Evolutionary conservation across 2,797 vertebrate species (phyloP).

Genomic region (Liparis tanakae): DNA sequence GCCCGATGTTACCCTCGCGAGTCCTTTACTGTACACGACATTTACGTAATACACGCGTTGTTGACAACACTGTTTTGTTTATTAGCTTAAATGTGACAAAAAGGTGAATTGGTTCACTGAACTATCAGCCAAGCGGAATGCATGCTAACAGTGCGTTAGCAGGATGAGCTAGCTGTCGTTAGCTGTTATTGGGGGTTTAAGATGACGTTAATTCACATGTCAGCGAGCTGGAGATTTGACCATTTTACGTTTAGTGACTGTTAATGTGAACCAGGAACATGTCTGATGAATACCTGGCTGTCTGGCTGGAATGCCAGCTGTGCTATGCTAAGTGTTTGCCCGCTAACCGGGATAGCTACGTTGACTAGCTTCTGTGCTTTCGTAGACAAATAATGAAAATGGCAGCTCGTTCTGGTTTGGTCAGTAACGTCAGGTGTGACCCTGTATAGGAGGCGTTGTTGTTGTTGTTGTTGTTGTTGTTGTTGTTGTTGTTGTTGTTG

Average conservation of each 20-base stretch:
- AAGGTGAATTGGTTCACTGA: not conserved
- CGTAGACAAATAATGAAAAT: slow-evolving; percentile 57
- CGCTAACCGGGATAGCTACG: slow-evolving; percentile 55
- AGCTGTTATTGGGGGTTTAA: slow-evolving; percentile 50
- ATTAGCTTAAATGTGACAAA: not conserved
- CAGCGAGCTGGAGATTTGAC: not conserved
- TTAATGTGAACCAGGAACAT: not conserved
- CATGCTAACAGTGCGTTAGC: slow-evolving; percentile 64
- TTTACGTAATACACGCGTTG: too few species aligned
- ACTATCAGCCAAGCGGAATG: slow-evolving; percentile 12
- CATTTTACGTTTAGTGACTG: too few species aligned
- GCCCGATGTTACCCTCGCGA: not conserved
- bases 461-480: slow-evolving; percentile 21
- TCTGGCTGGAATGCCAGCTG: slow-evolving; percentile 32
- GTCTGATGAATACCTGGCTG: not conserved
- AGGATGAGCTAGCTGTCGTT: slow-evolving; percentile 52
- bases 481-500: slow-evolving; percentile 21
- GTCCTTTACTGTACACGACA: not conserved
- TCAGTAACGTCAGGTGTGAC: not conserved
- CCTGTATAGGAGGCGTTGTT: not conserved
- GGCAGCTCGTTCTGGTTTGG: slow-evolving; percentile 40
- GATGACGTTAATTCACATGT: slow-evolving; percentile 63
- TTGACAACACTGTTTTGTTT: not conserved
- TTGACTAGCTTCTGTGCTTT: slow-evolving; percentile 38
- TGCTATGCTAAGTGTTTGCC: slow-evolving; percentile 56